phyloP scores from a whole-genome alignment of 2,888 invertebrate genomes.

The Pollenia angustigena region DNA sequence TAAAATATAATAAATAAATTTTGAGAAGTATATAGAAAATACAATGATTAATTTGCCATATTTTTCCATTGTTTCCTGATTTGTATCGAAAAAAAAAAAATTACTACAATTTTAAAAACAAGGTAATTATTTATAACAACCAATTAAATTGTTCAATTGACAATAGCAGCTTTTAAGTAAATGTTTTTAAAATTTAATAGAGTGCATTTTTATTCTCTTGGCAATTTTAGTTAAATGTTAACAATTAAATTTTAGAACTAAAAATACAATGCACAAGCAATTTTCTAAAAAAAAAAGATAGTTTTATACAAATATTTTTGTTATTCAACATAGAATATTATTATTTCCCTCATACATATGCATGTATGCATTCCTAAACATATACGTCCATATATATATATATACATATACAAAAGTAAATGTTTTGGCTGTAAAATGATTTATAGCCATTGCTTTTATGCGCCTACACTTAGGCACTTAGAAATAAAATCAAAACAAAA shows the following conservation, averaged over 20 bases:
- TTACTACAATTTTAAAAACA: no score
- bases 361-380: neutral
- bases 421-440: constrained; percentile 61
- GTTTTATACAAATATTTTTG: constrained; percentile 11
- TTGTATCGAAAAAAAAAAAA: no score
- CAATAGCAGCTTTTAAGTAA: neutral
- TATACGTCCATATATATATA: neutral
- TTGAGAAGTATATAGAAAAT: no score
- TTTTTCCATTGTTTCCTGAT: no score
- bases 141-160: neutral
- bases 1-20: no score
- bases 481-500: constrained; percentile 45
- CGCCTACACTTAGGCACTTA: constrained; percentile 69
- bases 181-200: constrained; percentile 18
- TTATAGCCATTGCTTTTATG: constrained; percentile 58
- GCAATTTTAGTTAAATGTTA: constrained; percentile 45
- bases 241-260: constrained; percentile 27
- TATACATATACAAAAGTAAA: constrained; percentile 21
- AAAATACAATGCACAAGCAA: constrained; percentile 6
- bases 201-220: constrained; percentile 34
- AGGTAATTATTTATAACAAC: neutral
- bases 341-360: neutral
- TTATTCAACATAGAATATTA: neutral
- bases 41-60: no score
- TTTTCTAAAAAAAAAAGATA: neutral